Base-by-base conservation (phyloP, 2,113 vertebrate genomes). In the Podarcis muralis region DNA sequence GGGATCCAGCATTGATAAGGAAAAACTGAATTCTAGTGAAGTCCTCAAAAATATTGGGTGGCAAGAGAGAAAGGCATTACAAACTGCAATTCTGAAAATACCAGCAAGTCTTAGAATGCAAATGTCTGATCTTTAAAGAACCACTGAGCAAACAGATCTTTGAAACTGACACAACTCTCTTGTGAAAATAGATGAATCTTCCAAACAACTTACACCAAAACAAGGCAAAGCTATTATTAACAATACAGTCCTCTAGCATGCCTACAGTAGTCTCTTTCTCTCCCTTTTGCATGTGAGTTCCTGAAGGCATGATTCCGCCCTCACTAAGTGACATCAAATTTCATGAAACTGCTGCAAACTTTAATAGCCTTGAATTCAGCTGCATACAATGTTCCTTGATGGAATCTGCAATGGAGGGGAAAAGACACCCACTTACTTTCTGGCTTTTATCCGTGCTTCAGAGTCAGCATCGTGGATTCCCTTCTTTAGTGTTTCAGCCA, bases 401-500 rank as follows among this genome's bases (percentile, higher is more conserved):
- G 16, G 35, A 87, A 57, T 25, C 43, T 69, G 18, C 48, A 43
- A 18, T 48, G 25, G 22, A 69, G 23, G 37, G 30, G 0, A 76
- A 37, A 78, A 69, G 78, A 71, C 4, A 91, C 68, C 18, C 43
- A 98, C 99, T 98, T 97, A 99, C 99, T 99, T 99, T 92, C 99
- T 98, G 75, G 99, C 99, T 83, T 99, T 98, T 95, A 99, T 99
- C 83, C 98, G 97, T 83, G 98, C 99, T 96, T 99, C 99, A 0
- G 99, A 99, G 96, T 99, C 99, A 0, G 99, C 99, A 68, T 99
- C 99, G 1, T 99, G 98, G 90, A 99, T 98, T 85, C 99, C 99
- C 87, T 99, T 99, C 97, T 98, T 99, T 97, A 99, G 98, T 53
- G 99, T 99, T 96, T 99, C 99, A 0, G 98, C 98, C 94, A 99